A percentile compares a stretch with the other conserved stretches of the same genome.
Evolutionary conservation across 2,113 vertebrate species (phyloP).

Genomic region (Donacobius atricapilla): DNA sequence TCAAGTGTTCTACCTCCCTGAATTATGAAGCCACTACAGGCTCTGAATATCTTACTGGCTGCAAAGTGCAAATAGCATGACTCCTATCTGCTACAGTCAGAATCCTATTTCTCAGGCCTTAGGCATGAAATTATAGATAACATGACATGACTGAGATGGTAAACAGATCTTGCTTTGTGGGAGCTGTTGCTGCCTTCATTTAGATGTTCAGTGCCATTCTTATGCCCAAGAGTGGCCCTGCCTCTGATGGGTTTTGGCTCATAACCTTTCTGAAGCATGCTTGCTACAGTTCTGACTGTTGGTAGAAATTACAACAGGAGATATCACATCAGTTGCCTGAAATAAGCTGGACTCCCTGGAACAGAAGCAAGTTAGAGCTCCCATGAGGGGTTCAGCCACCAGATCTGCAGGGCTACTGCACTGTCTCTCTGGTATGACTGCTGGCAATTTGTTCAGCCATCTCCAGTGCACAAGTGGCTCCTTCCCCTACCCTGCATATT

Average conservation of each 20-base stretch:
- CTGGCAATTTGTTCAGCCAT: background rate
- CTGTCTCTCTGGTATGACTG: background rate
- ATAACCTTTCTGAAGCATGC: fast-evolving
- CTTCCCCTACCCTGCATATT: background rate
- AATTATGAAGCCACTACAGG: background rate
- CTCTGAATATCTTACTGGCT: background rate
- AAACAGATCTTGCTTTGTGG: background rate
- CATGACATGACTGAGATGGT: background rate
- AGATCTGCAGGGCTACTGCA: background rate
- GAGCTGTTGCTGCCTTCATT: background rate
- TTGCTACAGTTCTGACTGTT: background rate
- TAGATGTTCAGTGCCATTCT: background rate
- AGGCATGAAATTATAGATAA: background rate
- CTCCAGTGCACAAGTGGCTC: background rate
- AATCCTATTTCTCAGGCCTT: background rate
- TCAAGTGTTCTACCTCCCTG: background rate
- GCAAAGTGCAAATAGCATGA: background rate
- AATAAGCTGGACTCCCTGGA: background rate
- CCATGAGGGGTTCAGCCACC: background rate
- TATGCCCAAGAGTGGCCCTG: background rate
- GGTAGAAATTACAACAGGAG: background rate
- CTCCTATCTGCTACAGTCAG: background rate
- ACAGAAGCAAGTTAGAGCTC: background rate
- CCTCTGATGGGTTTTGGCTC: background rate
- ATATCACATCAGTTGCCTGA: background rate